These are phyloP conservation scores for Haemorhous mexicanus DNA, from an alignment of 2,113 vertebrate genomes.

Conservation along the genomic window DNA sequence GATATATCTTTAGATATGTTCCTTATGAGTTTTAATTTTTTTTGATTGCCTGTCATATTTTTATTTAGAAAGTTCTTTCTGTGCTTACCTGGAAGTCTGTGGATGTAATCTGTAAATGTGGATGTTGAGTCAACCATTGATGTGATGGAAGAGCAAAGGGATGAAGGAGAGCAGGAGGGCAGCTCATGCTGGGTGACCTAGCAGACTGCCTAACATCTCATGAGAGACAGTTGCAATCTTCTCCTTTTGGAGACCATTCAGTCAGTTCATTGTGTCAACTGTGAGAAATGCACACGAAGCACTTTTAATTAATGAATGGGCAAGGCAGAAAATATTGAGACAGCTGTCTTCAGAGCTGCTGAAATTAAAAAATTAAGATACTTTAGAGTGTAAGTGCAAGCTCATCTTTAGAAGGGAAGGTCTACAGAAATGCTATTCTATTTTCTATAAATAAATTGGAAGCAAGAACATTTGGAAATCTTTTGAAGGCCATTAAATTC, in stretches of 20 bases:
- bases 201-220: neutral
- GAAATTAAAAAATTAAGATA: neutral
- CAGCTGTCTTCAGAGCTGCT: neutral
- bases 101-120: neutral
- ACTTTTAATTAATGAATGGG: neutral
- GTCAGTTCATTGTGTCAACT: neutral
- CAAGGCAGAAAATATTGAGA: neutral
- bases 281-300: neutral
- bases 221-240: neutral
- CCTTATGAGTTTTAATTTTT: neutral
- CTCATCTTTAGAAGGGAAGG: neutral
- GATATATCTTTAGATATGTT: neutral
- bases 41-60: neutral
- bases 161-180: neutral
- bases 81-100: neutral
- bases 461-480: neutral
- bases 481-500: neutral
- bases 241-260: neutral
- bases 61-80: neutral
- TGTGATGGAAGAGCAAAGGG: neutral
- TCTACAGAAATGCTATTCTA: neutral
- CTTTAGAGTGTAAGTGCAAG: neutral
- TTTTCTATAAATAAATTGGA: neutral
- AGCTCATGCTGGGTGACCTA: neutral
- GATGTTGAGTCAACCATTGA: neutral